phyloP scores from a whole-genome alignment of 2,888 invertebrate species.

The Drosophila aldrichi region DNA sequence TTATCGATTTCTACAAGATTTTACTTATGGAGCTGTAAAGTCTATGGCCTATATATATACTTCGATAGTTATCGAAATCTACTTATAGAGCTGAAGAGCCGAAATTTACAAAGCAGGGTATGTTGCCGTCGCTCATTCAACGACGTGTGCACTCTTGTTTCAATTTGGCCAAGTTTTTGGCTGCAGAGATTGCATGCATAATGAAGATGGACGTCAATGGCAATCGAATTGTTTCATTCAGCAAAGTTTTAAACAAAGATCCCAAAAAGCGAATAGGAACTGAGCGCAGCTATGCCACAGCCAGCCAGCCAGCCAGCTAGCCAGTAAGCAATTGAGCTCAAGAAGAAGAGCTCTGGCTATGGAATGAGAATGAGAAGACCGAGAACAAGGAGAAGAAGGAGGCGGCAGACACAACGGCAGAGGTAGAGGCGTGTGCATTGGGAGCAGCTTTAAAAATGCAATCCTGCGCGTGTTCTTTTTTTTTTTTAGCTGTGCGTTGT shows the following conservation, averaged over 20 bases:
- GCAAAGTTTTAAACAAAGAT: slow-evolving; percentile 36
- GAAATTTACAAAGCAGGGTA: neutral
- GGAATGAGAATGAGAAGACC: neutral
- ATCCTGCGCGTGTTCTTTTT: slow-evolving; percentile 17
- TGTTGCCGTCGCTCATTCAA: neutral
- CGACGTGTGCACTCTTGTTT: slow-evolving; percentile 23
- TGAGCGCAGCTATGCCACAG: slow-evolving; percentile 28
- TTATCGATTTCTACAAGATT: neutral
- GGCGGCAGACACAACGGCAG: slow-evolving; percentile 14
- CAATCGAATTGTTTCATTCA: slow-evolving; percentile 67
- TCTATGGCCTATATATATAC: no score
- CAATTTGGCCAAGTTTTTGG: slow-evolving; percentile 58
- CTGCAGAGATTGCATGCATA: slow-evolving; percentile 67
- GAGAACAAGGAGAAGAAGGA: neutral
- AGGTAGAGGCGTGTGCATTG: slow-evolving; percentile 6
- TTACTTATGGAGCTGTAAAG: no score
- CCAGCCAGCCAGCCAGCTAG: slow-evolving; percentile 21
- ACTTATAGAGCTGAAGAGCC: no score
- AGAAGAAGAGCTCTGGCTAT: neutral
- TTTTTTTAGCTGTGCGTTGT: neutral
- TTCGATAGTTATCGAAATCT: neutral
- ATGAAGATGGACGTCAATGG: slow-evolving; percentile 61
- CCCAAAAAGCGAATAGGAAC: slow-evolving; percentile 31
- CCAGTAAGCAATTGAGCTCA: slow-evolving; percentile 20
- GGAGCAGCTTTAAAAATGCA: slow-evolving; percentile 44